phyloP scores from a whole-genome alignment of 2,113 vertebrate species.

The Burhinus oedicnemus region DNA sequence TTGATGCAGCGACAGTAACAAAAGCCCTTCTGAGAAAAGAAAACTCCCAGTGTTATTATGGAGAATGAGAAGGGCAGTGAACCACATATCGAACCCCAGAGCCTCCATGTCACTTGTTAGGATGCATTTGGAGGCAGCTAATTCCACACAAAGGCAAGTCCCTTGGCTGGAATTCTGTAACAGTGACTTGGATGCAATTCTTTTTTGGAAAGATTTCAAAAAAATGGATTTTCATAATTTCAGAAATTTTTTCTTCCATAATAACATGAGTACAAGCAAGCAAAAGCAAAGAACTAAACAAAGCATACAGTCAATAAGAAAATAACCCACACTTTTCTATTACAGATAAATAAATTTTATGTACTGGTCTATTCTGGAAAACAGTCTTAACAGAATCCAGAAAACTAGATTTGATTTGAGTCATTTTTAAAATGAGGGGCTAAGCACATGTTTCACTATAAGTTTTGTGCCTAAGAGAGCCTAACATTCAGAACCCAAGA shows the following conservation, averaged over 20 bases:
- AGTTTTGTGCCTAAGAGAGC: neutral
- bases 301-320: neutral
- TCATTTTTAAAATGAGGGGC: neutral
- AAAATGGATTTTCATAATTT: neutral
- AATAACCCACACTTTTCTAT: neutral
- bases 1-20: neutral
- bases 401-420: neutral
- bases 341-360: neutral
- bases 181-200: neutral
- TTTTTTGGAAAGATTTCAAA: neutral
- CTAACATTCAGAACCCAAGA: neutral
- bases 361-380: neutral
- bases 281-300: neutral
- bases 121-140: neutral
- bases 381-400: neutral
- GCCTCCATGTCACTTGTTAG: neutral
- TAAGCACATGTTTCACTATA: neutral
- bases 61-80: neutral
- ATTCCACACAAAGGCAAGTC: neutral
- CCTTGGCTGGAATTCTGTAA: neutral
- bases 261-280: neutral
- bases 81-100: neutral
- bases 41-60: neutral
- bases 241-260: neutral
- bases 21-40: constrained; percentile 29